A percentile compares a stretch with the other conserved stretches of the same genome.
Conservation (phyloP, 92 coral and sea anemone species). For the Paramuricea clavata region DNA sequence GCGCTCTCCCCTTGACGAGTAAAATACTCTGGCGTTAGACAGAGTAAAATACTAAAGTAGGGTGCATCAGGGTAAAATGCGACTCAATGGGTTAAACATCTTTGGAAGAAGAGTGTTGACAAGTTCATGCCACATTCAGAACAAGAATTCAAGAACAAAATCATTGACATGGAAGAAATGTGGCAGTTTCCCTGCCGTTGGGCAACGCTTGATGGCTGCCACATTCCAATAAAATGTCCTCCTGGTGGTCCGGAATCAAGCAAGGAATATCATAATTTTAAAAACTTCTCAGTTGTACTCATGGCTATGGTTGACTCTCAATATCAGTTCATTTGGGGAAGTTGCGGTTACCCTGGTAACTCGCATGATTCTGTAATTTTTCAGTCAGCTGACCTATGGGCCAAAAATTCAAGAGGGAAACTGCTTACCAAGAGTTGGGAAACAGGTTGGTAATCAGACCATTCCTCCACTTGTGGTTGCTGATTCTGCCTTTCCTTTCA, state of each 20-base stretch:
- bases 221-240: slow-evolving; percentile 70
- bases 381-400: slow-evolving; percentile 66
- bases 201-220: slow-evolving; percentile 74
- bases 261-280: slow-evolving; percentile 76
- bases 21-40: too few relatives aligned
- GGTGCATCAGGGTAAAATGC: too few relatives aligned
- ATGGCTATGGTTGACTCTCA: slow-evolving; percentile 77
- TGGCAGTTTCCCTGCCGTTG: slow-evolving; percentile 72
- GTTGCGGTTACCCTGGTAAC: slow-evolving; percentile 78
- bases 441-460: slow-evolving; percentile 1
- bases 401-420: slow-evolving; percentile 31
- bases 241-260: slow-evolving; percentile 67
- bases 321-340: slow-evolving; percentile 73
- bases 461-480: slow-evolving; percentile 35
- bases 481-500: slow-evolving; percentile 53
- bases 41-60: too few relatives aligned
- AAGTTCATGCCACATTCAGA: slow-evolving; percentile 58
- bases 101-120: slow-evolving; percentile 63
- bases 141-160: slow-evolving; percentile 58
- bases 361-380: slow-evolving; percentile 75
- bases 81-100: slow-evolving; percentile 50
- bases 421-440: slow-evolving; percentile 33
- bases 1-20: too few relatives aligned
- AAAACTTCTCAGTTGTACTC: slow-evolving; percentile 68
- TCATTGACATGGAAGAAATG: slow-evolving; percentile 54